A percentile compares a stretch with the other conserved stretches of the same genome.
Evolutionary conservation across 2,797 vertebrate species (phyloP).

Genomic region (Rachycentron canadum): DNA sequence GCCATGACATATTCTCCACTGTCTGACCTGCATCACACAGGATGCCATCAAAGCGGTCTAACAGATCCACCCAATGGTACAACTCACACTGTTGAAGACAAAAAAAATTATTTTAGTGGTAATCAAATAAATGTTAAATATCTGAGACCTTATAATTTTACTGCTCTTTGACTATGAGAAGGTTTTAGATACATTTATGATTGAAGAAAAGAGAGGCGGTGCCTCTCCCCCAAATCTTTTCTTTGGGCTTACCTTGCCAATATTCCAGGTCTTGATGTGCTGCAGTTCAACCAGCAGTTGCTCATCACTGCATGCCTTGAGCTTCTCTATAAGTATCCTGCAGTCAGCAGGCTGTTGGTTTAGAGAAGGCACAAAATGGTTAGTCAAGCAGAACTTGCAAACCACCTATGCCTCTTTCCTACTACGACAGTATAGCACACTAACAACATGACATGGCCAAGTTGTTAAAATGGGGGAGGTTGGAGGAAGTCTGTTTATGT

Average conservation of each 20-base stretch:
- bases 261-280: conserved; percentile 99
- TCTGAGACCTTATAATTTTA: not conserved
- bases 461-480: not conserved
- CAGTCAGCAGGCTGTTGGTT: conserved; percentile 93
- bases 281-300: conserved; percentile 95
- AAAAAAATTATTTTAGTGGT: not conserved
- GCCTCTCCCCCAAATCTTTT: not conserved
- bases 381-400: conserved; percentile 15
- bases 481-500: too few relatives aligned
- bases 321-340: conserved; percentile 97
- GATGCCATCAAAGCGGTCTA: conserved; percentile 97
- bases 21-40: conserved; percentile 96
- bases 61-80: conserved; percentile 97
- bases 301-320: conserved; percentile 95
- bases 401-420: not conserved
- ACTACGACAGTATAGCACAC: not conserved
- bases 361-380: conserved; percentile 37
- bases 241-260: conserved; percentile 90
- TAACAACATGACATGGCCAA: not conserved
- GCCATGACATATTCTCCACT: conserved; percentile 97
- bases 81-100: conserved; percentile 91
- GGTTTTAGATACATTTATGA: not conserved
- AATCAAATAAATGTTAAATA: not conserved
- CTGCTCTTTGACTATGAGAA: not conserved
- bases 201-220: not conserved